Evolutionary conservation across 2,113 vertebrate genomes (phyloP), one percentile per base, ranked within the genome.

Genomic region (Meleagris gallopavo): DNA sequence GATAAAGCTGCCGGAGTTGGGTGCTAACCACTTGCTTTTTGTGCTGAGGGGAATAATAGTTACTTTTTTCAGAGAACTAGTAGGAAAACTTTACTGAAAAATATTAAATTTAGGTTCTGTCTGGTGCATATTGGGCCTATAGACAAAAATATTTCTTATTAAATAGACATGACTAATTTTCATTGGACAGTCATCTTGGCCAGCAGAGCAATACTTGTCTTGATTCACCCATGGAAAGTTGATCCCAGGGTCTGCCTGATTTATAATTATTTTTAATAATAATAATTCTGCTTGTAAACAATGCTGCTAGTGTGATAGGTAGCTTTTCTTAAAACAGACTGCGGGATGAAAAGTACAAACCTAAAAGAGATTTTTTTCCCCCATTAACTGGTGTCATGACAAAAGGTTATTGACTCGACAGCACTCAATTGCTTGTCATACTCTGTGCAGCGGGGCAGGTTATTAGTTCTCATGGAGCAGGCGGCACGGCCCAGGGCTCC

Each of bases 371-470:
- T 17, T 77, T 80, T 62, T 43, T 48, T 6, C 2, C 11, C 30
- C 80, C 15, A 22, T 90, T 95, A 92, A 77, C n/a, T 64, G 50
- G 77, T 75, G 92, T 82, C 32, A 22, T 89, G 82, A 90, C 61
- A 95, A 64, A 90, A 90, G 74, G 75, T 83, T 90, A 61, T 81
- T 95, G 95, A 89, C 84, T 94, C 89, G 81, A 85, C 89, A 87
- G 93, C 50, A 52, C 60, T 91, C 94, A 96, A 94, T 91, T 94
- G 69, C 84, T 85, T 91, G 78, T 94, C 93, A 21, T 67, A 7
- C 61, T 43, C 36, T 48, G 77, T 85, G 86, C 54, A 90, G 76
- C 46, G 15, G 21, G 60, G 80, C 57, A 73, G 73, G 84, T 92
- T 94, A 65, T 92, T 88, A 65, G 10, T 79, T 89, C 82, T 77